Percentiles rank a stretch among this genome's conserved stretches.
phyloP scores from a whole-genome alignment of 2,888 invertebrate genomes.

The Diarsia rubi region DNA sequence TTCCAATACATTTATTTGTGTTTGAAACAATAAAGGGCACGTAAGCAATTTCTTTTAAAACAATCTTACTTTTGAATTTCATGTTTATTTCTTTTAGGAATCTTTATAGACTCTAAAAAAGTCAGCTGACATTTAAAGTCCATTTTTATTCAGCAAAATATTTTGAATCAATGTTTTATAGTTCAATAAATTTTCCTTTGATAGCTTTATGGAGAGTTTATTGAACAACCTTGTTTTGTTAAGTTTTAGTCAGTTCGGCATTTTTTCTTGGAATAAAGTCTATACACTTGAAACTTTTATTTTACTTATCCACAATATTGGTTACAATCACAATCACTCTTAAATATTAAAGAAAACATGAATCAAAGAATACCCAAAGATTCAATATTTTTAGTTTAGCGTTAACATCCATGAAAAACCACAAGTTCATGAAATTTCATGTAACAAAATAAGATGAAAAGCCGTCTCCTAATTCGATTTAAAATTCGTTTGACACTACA shows the following conservation, averaged over 20 bases:
- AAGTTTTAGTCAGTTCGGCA: not conserved
- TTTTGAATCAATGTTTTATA: slow-evolving; percentile 42
- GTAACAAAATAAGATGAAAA: not conserved
- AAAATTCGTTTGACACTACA: slow-evolving; percentile 33
- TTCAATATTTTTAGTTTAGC: not conserved
- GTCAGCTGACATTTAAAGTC: slow-evolving; percentile 21
- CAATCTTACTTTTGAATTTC: too few relatives aligned
- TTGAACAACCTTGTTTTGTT: slow-evolving; percentile 16
- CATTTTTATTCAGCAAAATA: slow-evolving; percentile 15
- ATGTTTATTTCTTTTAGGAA: slow-evolving; percentile 14
- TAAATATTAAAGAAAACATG: not conserved
- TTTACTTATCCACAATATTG: not conserved
- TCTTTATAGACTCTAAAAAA: slow-evolving; percentile 32
- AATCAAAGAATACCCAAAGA: not conserved
- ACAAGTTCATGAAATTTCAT: not conserved
- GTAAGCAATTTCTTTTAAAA: not conserved
- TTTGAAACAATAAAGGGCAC: not conserved
- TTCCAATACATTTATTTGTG: not conserved
- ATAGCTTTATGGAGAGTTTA: slow-evolving; percentile 18
- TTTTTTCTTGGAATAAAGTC: not conserved
- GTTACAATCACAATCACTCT: not conserved
- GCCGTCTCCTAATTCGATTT: not conserved
- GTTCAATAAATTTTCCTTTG: slow-evolving; percentile 22
- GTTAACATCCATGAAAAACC: not conserved
- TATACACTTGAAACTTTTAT: not conserved